Evolutionary conservation across 2,888 invertebrate species (phyloP), one percentile per base, ranked within the genome.

Genomic region (Pyrrhia umbra): DNA sequence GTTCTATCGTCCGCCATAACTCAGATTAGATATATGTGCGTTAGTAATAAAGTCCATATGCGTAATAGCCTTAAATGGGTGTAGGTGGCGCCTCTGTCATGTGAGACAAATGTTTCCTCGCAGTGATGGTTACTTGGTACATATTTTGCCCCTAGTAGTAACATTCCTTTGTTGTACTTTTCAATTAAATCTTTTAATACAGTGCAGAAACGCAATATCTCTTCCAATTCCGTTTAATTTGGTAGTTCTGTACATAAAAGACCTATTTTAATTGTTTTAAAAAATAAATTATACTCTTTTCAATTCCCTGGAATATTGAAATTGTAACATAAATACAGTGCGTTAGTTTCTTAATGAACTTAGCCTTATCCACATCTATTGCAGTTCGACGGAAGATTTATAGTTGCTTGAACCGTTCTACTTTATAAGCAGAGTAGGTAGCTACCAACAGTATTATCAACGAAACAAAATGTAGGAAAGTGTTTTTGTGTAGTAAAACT

Each of bases 401-500:
- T 37, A 39, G 2, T 20, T n/a, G 1, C 6, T 30, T 50, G 9
- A 5, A 20, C 15, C 0, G 16, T 50, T 49, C 15, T 37, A 21
- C 62, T 39, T 51, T 15, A 20, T n/a, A 30, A 16, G 15, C 10
- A 18, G 16, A 27, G 10, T 15, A 42, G n/a, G 15, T 37, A 21
- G 15, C 39, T 58, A 51, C n/a, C 43, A 15, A 16, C 39, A 54
- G 50, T 20, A 54, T 57, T 58, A 71, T 55, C 40, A 64, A 13
- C 27, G n/a, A 46, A 61, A 64, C 49, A 57, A 54, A 71, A 63
- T 57, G 56, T 40, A 57, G 58, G 49, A 43, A 72, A 64, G 63
- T 71, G 59, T 73, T 80, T 79, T 75, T 76, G 47, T 54, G 63
- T 70, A 45, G 68, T 73, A 73, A 77, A 80, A 79, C 68, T 66